Percentiles rank a stretch among this genome's conserved stretches.
Conservation (phyloP, 2,797 vertebrate species). For the Leucoraja ocellata region DNA sequence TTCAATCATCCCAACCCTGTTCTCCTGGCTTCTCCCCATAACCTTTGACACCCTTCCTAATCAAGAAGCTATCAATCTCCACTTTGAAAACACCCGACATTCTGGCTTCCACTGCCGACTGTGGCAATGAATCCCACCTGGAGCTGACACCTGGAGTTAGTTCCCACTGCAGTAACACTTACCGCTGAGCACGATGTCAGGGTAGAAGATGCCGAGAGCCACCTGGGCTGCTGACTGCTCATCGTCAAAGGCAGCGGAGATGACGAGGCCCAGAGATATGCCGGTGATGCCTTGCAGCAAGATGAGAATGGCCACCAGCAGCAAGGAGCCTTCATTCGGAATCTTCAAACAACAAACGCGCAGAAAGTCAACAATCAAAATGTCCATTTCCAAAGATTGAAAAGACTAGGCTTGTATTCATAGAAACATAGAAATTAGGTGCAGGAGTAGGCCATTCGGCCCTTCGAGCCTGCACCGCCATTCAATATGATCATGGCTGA, state of each 20-base stretch:
- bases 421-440: no score
- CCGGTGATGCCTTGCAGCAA: constrained; percentile 47
- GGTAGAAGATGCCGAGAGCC: constrained; percentile 67
- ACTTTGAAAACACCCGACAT: no score
- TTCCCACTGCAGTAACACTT: neutral
- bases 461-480: no score
- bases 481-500: no score
- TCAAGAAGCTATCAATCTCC: no score
- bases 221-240: constrained; percentile 71
- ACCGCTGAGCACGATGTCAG: constrained; percentile 70
- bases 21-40: no score
- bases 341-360: constrained; percentile 48
- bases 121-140: no score
- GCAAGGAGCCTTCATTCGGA: constrained; percentile 65
- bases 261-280: constrained; percentile 59
- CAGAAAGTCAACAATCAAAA: neutral
- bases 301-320: constrained; percentile 59
- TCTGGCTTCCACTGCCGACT: no score
- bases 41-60: no score
- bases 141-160: neutral
- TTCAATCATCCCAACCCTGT: no score
- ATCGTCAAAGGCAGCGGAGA: constrained; percentile 66
- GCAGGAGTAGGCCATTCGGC: no score
- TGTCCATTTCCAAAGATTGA: neutral
- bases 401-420: no score